Percentiles rank a stretch among this genome's conserved stretches.
These are phyloP conservation scores for Urocitellus parryii DNA, from an alignment of 2,113 vertebrate genomes.

Conservation along the genomic window DNA sequence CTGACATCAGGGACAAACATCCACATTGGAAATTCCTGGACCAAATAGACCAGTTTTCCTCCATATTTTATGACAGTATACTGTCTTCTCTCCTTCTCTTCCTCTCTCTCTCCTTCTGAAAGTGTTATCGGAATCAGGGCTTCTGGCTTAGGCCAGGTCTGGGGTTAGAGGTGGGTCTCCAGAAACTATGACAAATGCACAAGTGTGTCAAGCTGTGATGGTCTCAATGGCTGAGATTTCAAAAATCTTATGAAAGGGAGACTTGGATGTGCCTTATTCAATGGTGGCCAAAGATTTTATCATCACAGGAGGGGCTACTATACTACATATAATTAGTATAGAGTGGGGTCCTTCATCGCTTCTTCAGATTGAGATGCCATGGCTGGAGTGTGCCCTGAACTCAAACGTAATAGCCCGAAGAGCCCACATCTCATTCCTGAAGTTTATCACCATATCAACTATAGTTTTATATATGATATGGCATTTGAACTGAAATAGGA, in stretches of 20 bases:
- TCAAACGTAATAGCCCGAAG: constrained; percentile 41
- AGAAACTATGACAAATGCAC: constrained; percentile 63
- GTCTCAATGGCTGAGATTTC: constrained; percentile 62
- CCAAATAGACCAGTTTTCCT: background rate
- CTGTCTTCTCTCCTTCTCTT: background rate
- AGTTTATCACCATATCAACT: constrained; percentile 73
- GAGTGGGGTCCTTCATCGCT: background rate
- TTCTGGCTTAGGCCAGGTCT: constrained; percentile 21
- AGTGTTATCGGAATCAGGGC: constrained; percentile 32
- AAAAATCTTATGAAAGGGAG: constrained; percentile 56
- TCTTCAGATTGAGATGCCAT: constrained; percentile 16
- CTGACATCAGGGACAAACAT: background rate
- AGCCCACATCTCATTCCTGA: constrained; percentile 63
- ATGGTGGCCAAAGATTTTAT: constrained; percentile 68
- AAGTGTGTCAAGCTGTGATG: constrained; percentile 64
- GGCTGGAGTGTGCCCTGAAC: constrained; percentile 60
- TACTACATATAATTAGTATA: background rate
- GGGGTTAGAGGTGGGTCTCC: constrained; percentile 14
- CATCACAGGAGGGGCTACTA: constrained; percentile 30
- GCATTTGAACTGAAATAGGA: constrained; percentile 76
- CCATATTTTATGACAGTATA: background rate
- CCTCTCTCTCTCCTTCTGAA: background rate
- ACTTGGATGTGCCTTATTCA: constrained; percentile 74
- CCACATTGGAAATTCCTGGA: constrained; percentile 41
- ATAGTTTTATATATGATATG: constrained; percentile 68